These are phyloP conservation scores for Drosophila tanythrix DNA, from an alignment of 2,888 invertebrate species.

Conservation along the genomic window DNA sequence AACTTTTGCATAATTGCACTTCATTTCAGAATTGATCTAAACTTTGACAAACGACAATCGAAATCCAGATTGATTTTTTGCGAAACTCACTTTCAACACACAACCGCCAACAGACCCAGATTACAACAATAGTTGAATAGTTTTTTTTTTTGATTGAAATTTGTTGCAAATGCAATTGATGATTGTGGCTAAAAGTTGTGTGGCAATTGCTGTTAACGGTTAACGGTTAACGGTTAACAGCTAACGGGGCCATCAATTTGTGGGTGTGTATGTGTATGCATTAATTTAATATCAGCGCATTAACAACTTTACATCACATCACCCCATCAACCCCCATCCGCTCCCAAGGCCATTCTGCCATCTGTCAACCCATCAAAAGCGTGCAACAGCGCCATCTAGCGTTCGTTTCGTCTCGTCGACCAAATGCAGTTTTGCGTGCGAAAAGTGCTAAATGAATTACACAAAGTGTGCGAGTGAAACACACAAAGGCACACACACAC, in stretches of 20 bases:
- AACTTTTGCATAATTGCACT: background rate
- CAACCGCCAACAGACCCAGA: no score
- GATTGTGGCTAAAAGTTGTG: background rate
- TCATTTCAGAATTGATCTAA: background rate
- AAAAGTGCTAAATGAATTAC: conserved; percentile 58
- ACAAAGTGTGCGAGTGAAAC: conserved; percentile 28
- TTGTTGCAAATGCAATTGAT: background rate
- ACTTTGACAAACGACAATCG: background rate
- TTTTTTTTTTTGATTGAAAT: no score
- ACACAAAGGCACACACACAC: conserved; percentile 10
- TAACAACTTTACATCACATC: background rate
- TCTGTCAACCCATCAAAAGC: conserved; percentile 18
- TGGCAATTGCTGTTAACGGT: background rate
- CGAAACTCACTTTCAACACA: no score
- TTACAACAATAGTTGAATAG: background rate
- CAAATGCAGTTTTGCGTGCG: conserved; percentile 58
- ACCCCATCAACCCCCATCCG: background rate
- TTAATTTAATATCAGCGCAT: background rate
- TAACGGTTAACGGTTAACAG: background rate
- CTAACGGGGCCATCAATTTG: background rate
- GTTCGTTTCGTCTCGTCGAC: conserved; percentile 33
- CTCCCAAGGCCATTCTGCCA: conserved; percentile 19
- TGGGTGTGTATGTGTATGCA: background rate
- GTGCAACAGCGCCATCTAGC: conserved; percentile 52
- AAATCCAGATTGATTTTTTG: no score